These are phyloP conservation scores for Cebus imitator DNA, from an alignment of 2,113 vertebrate genomes.

Conservation along the genomic window DNA sequence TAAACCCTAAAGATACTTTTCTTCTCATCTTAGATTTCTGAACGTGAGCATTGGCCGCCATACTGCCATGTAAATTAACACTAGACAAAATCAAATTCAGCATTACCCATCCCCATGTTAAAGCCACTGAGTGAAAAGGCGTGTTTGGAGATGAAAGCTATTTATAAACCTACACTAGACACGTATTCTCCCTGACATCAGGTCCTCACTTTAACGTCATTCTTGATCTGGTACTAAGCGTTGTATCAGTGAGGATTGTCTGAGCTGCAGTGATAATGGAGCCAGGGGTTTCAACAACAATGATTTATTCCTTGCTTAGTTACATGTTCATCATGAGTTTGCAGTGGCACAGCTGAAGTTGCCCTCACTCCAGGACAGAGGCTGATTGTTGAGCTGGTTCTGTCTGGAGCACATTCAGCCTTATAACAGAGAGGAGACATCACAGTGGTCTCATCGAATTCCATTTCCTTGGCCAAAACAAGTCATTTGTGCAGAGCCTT, in stretches of 20 bases:
- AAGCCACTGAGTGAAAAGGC: not conserved
- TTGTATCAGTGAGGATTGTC: not conserved
- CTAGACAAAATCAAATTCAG: not conserved
- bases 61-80: not conserved
- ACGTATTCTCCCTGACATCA: not conserved
- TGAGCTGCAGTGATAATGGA: no score
- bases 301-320: not conserved
- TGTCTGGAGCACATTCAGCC: accelerated
- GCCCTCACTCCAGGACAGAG: not conserved
- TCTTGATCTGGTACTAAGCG: not conserved
- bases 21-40: not conserved
- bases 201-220: not conserved
- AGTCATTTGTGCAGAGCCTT: not conserved
- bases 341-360: not conserved
- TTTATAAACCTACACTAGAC: not conserved
- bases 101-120: not conserved
- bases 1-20: not conserved
- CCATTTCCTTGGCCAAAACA: not conserved
- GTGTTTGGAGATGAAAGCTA: not conserved
- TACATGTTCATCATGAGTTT: not conserved
- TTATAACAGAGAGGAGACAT: not conserved
- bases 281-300: accelerated
- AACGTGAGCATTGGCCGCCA: not conserved
- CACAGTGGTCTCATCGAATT: not conserved
- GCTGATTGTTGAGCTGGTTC: not conserved